Evolutionary conservation across 2,113 vertebrate species (phyloP).

Genomic region (Saimiri boliviensis): DNA sequence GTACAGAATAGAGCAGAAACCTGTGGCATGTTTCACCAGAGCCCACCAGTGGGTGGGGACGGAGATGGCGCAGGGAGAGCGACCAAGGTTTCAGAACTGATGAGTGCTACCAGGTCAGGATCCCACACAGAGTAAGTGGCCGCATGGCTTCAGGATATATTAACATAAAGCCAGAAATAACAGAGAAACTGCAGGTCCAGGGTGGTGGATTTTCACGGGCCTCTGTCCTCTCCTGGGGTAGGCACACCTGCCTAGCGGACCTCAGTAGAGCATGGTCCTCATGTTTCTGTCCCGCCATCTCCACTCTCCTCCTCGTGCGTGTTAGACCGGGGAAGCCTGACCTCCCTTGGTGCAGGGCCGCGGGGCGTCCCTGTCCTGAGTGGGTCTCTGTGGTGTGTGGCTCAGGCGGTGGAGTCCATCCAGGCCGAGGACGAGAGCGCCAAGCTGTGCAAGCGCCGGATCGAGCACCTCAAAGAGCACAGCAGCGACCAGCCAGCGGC

Average conservation of each 20-base stretch:
- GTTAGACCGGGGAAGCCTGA: rapidly evolving
- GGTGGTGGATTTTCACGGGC: too few relatives aligned
- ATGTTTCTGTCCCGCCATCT: not conserved
- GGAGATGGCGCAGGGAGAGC: rapidly evolving
- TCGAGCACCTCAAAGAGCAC: slow-evolving; percentile 98
- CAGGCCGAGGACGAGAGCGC: slow-evolving; percentile 99
- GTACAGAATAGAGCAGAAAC: rapidly evolving
- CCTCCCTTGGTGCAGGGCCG: not conserved
- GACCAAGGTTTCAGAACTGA: not conserved
- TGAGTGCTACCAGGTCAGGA: not conserved
- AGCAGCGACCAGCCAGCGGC: slow-evolving; percentile 96
- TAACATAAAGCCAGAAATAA: not conserved
- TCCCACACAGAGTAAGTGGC: not conserved
- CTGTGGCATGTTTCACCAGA: not conserved
- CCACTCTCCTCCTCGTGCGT: not conserved
- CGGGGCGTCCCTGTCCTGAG: rapidly evolving
- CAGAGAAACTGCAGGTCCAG: not conserved
- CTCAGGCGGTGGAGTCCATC: slow-evolving; percentile 96
- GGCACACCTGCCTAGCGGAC: not conserved
- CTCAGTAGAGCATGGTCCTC: not conserved
- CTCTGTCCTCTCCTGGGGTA: rapidly evolving
- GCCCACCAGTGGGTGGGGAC: not conserved
- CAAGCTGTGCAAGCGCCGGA: slow-evolving; percentile 97
- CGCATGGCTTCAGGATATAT: rapidly evolving
- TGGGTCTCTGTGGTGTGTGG: not conserved